Evolutionary conservation across 2,888 invertebrate genomes (phyloP), one percentile per base, ranked within the genome.

Genomic region (Hypomecis punctinalis): DNA sequence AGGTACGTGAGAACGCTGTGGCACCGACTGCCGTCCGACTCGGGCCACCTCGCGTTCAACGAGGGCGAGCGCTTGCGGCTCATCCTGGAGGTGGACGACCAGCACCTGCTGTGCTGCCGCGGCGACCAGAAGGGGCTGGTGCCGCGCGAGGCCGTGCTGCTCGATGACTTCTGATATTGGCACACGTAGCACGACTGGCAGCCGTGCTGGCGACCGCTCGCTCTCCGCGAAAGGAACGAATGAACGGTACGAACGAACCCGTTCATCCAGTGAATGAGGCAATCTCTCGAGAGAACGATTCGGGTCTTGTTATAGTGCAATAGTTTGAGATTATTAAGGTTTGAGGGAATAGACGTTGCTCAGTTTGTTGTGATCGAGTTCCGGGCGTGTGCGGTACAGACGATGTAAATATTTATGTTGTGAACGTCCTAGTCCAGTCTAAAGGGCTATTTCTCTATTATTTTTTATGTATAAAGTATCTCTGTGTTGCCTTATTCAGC

Each of bases 81-180:
- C 42, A 95, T 96, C 54, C 89, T 96, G 37, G 96, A 96, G 77
- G 96, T 97, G 51, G 96, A 97, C 83, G 95, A 94, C 77, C 96
- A 96, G 76, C 95, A 96, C 94, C 85, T 96, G 72, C 87, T 97
- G 63, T 97, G 97, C 83, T 96, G 96, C 77, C 91, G 96, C 73
- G 96, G 96, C 6, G 95, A 96, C 45, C 95, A 95, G 76, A 96
- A 96, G 80, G 97, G 97, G 64, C 91, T 97, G 46, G 97, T 97
- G 47, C 96, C 96, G 2, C 93, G 95, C 65, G 94, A 95, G 66
- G 96, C 96, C 42, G 96, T 96, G 23, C 90, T 95, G 67, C 75
- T 88, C 1, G 94, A 92, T 74, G 91, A 92, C 72, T 90, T 91
- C 89, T 93, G 93, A 93, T 91, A 88, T 83, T 87, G 86, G 90